These are phyloP conservation scores for Paraplagusia blochii DNA, from an alignment of 2,113 vertebrate species.

Conservation along the genomic window DNA sequence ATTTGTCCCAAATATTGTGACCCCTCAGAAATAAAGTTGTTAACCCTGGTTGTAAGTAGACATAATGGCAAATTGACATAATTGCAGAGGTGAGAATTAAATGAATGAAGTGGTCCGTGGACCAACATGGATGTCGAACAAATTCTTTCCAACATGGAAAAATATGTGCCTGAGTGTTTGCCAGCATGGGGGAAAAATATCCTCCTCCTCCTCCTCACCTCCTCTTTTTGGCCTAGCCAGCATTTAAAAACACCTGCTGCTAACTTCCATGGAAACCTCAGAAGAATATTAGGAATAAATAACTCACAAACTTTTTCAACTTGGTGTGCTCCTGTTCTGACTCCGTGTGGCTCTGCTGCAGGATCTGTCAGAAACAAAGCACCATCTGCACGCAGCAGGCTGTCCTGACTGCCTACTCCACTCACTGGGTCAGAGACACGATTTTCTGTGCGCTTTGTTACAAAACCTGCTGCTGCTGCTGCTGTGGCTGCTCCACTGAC, in stretches of 20 bases:
- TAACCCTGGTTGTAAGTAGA: too few species aligned
- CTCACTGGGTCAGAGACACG: conserved; percentile 43
- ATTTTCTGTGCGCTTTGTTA: conserved; percentile 58
- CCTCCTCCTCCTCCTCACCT: conserved; percentile 23
- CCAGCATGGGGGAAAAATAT: conserved; percentile 24
- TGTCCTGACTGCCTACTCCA: conserved; percentile 54
- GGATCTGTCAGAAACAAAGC: conserved; percentile 65
- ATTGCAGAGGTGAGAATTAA: conserved; percentile 3
- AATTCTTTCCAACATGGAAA: conserved; percentile 29
- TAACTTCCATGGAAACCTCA: conserved; percentile 57
- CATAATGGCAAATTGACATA: conserved; percentile 36
- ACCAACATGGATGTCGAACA: conserved; percentile 29
- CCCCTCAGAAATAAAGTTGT: too few species aligned
- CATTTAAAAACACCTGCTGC: conserved; percentile 47
- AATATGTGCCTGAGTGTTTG: conserved; percentile 34
- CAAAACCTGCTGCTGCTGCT: conserved; percentile 43
- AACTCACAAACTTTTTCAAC: conserved; percentile 37
- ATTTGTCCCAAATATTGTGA: too few species aligned
- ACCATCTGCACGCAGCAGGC: conserved; percentile 68
- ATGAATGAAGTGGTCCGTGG: conserved; percentile 19
- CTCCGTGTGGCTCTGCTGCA: conserved; percentile 46
- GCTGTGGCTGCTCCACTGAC: conserved; percentile 56
- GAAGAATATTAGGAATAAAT: conserved; percentile 58
- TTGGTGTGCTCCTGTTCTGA: conserved; percentile 39
- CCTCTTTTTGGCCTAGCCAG: conserved; percentile 30